These are phyloP conservation scores for Drosophila elegans DNA, from an alignment of 1,140 invertebrate species.

Conservation along the genomic window DNA sequence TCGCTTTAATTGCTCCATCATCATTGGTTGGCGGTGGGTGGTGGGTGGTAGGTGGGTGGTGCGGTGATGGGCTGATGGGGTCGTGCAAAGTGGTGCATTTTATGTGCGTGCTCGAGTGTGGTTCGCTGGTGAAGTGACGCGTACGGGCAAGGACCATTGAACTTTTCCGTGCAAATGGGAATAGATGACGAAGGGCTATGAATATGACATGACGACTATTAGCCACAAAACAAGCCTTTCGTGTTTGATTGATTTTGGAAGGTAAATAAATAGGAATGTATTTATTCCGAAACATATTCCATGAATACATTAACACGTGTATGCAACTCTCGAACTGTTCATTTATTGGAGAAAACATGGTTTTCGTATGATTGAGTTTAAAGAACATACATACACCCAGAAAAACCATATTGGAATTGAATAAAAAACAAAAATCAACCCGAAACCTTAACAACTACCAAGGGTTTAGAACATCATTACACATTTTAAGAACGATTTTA, in stretches of 20 bases:
- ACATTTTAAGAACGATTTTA: no score
- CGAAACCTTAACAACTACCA: no score
- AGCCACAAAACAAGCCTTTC: constrained; percentile 8
- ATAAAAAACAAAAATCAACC: no score
- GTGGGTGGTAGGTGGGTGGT: not conserved
- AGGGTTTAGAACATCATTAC: no score
- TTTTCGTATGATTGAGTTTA: no score
- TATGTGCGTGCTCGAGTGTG: constrained; percentile 1
- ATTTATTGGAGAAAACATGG: no score
- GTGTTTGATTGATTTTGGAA: constrained; percentile 4
- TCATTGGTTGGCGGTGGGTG: not conserved
- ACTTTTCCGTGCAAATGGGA: constrained; percentile 21
- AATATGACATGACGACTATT: constrained; percentile 18
- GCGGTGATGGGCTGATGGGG: not conserved
- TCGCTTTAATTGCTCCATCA: constrained; percentile 64
- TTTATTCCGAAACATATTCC: no score
- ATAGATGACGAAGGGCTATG: constrained; percentile 14
- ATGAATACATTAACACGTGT: not conserved
- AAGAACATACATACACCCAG: no score
- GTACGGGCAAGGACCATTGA: constrained; percentile 23
- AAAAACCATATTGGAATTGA: no score
- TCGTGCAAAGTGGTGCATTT: constrained; percentile 11
- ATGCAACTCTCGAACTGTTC: not conserved
- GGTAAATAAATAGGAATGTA: not conserved
- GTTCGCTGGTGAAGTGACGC: constrained; percentile 25